These are phyloP conservation scores for Mayetiola destructor DNA, from an alignment of 2,888 invertebrate species.

Conservation along the genomic window DNA sequence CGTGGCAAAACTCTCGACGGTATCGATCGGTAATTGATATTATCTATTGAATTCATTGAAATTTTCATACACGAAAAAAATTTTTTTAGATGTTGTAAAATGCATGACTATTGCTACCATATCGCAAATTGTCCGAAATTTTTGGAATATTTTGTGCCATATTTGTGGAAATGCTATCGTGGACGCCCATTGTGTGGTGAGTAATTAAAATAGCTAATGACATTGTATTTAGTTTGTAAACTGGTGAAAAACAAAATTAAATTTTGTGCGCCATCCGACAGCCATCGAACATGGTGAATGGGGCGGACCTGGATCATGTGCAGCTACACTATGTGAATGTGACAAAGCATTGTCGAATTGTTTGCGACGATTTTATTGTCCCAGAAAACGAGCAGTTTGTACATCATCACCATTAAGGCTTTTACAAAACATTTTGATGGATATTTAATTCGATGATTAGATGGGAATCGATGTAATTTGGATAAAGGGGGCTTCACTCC, in stretches of 20 bases:
- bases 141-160: conserved; percentile 73
- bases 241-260: neutral
- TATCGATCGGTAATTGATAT: conserved; percentile 40
- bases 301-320: conserved; percentile 50
- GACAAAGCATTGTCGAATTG: conserved; percentile 68
- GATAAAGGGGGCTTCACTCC: too few relatives aligned
- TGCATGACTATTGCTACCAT: conserved; percentile 77
- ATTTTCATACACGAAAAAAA: neutral
- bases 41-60: neutral
- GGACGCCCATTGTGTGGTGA: conserved; percentile 64
- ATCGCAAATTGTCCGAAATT: conserved; percentile 62
- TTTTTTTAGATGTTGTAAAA: conserved; percentile 53
- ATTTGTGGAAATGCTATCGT: conserved; percentile 72
- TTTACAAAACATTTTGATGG: conserved; percentile 15
- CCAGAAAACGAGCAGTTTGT: conserved; percentile 54
- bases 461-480: too few relatives aligned
- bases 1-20: conserved; percentile 64
- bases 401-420: conserved; percentile 45
- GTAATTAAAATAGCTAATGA: neutral
- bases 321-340: conserved; percentile 69
- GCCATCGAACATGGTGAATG: conserved; percentile 42
- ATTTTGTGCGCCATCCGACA: too few relatives aligned
- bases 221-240: neutral
- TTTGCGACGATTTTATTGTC: conserved; percentile 59
- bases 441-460: too few relatives aligned